A percentile compares a stretch with the other conserved stretches of the same genome.
These are phyloP conservation scores for Notospermus geniculatus DNA, from an alignment of 1,140 invertebrate genomes.

Conservation along the genomic window DNA sequence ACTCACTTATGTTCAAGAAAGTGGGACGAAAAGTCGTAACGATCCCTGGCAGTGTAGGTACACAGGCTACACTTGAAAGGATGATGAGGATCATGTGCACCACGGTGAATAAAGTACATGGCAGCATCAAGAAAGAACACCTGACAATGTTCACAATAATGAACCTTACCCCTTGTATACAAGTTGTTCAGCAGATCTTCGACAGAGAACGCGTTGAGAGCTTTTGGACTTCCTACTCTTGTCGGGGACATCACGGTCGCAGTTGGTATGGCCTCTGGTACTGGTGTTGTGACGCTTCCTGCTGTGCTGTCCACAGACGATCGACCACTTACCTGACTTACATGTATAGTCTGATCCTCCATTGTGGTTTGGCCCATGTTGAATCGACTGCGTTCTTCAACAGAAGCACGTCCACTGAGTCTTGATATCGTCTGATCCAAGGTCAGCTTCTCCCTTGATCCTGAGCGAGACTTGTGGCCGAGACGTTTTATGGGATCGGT, in stretches of 20 bases:
- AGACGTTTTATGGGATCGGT: slow-evolving; percentile 5
- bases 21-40: slow-evolving; percentile 6
- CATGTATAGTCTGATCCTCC: too few relatives aligned
- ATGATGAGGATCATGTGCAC: slow-evolving; percentile 6
- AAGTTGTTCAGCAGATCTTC: background rate
- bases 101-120: slow-evolving; percentile 5
- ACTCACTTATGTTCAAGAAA: slow-evolving; percentile 4
- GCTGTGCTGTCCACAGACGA: background rate
- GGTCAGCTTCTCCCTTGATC: background rate
- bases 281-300: background rate
- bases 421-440: slow-evolving; percentile 7
- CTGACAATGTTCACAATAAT: slow-evolving; percentile 8
- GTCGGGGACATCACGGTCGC: too few relatives aligned
- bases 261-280: background rate
- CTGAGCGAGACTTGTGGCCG: slow-evolving; percentile 5
- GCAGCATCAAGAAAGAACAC: background rate
- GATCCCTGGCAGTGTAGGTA: background rate
- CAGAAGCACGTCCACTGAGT: slow-evolving; percentile 1
- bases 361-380: too few relatives aligned
- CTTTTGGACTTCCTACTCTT: background rate
- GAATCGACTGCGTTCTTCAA: too few relatives aligned
- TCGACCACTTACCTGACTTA: background rate
- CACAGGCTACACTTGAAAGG: slow-evolving; percentile 6
- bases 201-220: slow-evolving; percentile 1
- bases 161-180: background rate